Base-by-base conservation (phyloP, 2,888 invertebrate genomes). In the Synergus umbraculus region DNA sequence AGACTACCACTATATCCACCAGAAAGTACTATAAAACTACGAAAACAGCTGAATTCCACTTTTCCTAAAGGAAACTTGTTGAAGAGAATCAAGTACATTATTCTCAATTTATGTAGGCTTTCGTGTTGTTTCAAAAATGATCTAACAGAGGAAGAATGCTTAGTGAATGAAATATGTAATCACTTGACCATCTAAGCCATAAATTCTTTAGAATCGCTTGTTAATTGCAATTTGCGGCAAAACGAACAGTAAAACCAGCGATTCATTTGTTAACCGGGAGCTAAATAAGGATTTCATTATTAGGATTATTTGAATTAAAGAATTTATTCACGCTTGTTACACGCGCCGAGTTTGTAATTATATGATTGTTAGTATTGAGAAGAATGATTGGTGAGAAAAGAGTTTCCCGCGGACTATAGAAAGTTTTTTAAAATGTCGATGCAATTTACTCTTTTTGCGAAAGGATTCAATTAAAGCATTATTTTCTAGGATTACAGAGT, bases 381-480 rank as follows among this genome's bases (percentile, higher is more conserved):
- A 54, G 73, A 37, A n/a, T 49, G 54, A 29, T 54, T 73, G 29
- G 8, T 54, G 41, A 54, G 73, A 41, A 73, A 73, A 73, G 37
- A 54, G 43, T 73, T 73, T 73, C 54, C 37, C 41, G 73, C 73
- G 69, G 29, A 37, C 37, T 54, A 73, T 54, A 54, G 54, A 73
- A 73, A 73, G 73, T 73, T 73, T 58, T 37, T 37, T 73, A 73
- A 73, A 73, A 37, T 73, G 37, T 73, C 54, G n/a, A 73, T 37
- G 73, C 49, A 73, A 73, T 73, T 73, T n/a, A 54, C 37, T 73
- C n/a, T 37, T 41, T 58, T 58, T 37, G 54, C 29, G 5, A 73
- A 73, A 54, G 37, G n/a, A 54, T 73, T 54, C 18, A 73, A 54
- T 49, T 37, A 15, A 46, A 13, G 29, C 63, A 43, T 67, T 44